Conservation (phyloP, 2,888 invertebrate species). For the Lysandra coridon region DNA sequence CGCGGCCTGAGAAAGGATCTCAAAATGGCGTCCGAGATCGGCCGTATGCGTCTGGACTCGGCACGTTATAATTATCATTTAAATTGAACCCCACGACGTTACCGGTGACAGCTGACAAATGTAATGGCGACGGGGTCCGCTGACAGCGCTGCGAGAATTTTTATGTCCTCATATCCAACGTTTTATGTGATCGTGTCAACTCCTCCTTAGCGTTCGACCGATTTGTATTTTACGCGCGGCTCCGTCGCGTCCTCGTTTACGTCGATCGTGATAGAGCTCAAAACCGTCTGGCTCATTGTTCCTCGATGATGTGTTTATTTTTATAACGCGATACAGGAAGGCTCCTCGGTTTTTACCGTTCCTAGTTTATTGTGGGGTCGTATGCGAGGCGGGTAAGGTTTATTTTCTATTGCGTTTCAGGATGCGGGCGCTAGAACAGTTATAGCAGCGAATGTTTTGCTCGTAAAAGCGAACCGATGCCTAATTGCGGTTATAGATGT, state of each 20-base stretch:
- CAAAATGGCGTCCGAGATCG: slow-evolving; percentile 44
- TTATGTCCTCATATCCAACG: slow-evolving; percentile 77
- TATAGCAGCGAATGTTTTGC: slow-evolving; percentile 62
- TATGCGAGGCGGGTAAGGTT: slow-evolving; percentile 37
- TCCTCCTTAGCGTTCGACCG: slow-evolving; percentile 59
- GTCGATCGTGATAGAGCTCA: slow-evolving; percentile 37
- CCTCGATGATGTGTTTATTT: slow-evolving; percentile 39
- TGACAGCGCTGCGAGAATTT: slow-evolving; percentile 75
- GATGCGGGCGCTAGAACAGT: slow-evolving; percentile 19
- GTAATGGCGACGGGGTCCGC: slow-evolving; percentile 71
- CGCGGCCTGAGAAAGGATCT: slow-evolving; percentile 30
- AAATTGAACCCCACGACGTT: slow-evolving; percentile 72
- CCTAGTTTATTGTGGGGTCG: slow-evolving; percentile 37
- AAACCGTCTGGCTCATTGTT: slow-evolving; percentile 36
- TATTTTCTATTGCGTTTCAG: slow-evolving; percentile 34
- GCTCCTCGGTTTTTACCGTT: slow-evolving; percentile 50
- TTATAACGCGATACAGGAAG: slow-evolving; percentile 50
- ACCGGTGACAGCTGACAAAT: slow-evolving; percentile 78
- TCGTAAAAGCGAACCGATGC: slow-evolving; percentile 66
- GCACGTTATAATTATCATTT: slow-evolving; percentile 77
- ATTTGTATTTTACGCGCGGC: slow-evolving; percentile 42
- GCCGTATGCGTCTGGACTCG: slow-evolving; percentile 48
- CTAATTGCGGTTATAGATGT: slow-evolving; percentile 67
- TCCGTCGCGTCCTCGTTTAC: slow-evolving; percentile 28
- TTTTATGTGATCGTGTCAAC: slow-evolving; percentile 73